These are phyloP conservation scores for Idaea dimidiata DNA, from an alignment of 2,888 invertebrate species.

Conservation along the genomic window DNA sequence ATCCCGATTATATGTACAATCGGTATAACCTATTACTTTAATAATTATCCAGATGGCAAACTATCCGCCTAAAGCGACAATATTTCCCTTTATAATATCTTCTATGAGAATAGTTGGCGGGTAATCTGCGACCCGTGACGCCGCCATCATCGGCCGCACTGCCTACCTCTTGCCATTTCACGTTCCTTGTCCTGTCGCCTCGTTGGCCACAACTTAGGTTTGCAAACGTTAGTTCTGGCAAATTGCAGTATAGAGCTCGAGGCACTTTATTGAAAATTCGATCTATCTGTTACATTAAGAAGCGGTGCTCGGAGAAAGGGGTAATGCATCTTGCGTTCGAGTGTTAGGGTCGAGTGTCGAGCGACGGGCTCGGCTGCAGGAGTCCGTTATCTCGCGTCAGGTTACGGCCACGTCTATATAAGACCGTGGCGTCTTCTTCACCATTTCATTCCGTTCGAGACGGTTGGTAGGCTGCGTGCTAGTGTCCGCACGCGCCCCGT, in stretches of 20 bases:
- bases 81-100: no score
- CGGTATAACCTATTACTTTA: no score
- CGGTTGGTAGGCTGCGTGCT: constrained; percentile 63
- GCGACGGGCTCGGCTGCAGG: constrained; percentile 47
- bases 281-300: constrained; percentile 69
- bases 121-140: constrained; percentile 29
- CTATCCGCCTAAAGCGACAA: no score
- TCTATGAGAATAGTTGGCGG: not conserved
- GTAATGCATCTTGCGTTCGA: constrained; percentile 49
- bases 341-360: constrained; percentile 54
- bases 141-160: constrained; percentile 19
- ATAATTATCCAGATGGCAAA: no score
- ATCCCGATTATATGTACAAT: no score
- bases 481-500: constrained; percentile 53
- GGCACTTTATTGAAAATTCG: constrained; percentile 78
- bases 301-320: constrained; percentile 40
- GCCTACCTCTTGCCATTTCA: constrained; percentile 48
- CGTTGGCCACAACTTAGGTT: constrained; percentile 42
- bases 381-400: constrained; percentile 80
- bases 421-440: constrained; percentile 78
- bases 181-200: constrained; percentile 63
- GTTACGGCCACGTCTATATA: constrained; percentile 80
- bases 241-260: constrained; percentile 72
- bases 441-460: constrained; percentile 79
- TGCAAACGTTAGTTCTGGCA: constrained; percentile 57